Base-by-base conservation (phyloP, 2,797 vertebrate genomes). In the Craterocephalus amniculus region DNA sequence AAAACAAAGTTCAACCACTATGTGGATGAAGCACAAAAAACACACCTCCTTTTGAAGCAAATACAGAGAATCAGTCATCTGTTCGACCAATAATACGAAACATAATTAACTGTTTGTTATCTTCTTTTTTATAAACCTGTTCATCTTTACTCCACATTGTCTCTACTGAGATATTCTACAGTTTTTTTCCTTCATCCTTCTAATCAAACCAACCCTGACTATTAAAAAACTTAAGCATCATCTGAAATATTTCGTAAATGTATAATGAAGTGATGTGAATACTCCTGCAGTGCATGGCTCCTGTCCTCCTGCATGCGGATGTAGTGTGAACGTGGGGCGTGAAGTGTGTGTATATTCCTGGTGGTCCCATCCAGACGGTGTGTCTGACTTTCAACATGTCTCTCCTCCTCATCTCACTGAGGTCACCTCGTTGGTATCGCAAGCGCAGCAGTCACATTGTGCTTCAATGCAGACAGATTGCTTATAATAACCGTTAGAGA, bases 401-500 rank as follows among this genome's bases (percentile, higher is more conserved):
- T 91, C 88, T 84, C 86, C 80, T 87, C 85, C 79, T 76, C 88
- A 76, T 91, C 90, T 81, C 85, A 65, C 87, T 43, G 92, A 93
- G 94, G 94, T 94, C 93, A 94, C 93, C 92, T 86, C 90, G 57
- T 88, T 90, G 87, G 90, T 94, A 93, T 93, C 90, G 93, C 93
- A 89, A 93, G 90, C 94, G 71, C 94, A 95, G 94, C 94, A 95
- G 93, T 94, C 93, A 93, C 91, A 92, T 92, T 92, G 93, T 88
- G 90, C 89, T 89, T 89, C 92, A 89, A 91, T 85, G 90, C 89
- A 92, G 93, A 94, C 95, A 94, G 93, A 94, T 94, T 92, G 94
- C 94, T 94, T 93, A 94, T 93, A 94, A 95, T 94, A 94, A 93
- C 94, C 77, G 88, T 93, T 90, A 91, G 94, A 90, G 93, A 94